Conservation (phyloP, 1,140 invertebrate genomes). For the Kradibia gibbosae region DNA sequence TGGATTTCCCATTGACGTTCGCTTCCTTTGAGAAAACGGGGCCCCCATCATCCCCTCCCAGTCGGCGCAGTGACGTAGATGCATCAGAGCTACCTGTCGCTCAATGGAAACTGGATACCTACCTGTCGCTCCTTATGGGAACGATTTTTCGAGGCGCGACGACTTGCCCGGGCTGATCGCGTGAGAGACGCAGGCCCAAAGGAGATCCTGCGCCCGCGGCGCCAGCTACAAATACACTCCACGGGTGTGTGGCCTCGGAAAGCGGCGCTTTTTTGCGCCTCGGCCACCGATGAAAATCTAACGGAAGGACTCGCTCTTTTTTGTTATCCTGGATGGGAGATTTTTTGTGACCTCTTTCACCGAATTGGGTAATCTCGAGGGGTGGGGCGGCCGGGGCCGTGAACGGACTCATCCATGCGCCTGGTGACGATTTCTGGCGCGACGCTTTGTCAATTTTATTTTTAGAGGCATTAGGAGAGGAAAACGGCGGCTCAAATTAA, state of each 20-base stretch:
- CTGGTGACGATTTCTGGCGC: not conserved
- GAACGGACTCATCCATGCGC: not conserved
- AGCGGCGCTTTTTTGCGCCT: slow-evolving; percentile 16
- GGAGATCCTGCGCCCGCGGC: slow-evolving; percentile 2
- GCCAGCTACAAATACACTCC: slow-evolving; percentile 17
- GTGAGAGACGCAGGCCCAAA: slow-evolving; percentile 14
- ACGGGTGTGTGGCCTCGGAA: not conserved
- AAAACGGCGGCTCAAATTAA: not conserved
- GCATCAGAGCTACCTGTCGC: slow-evolving; percentile 48
- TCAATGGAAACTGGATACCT: slow-evolving; percentile 52
- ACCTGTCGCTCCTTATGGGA: slow-evolving; percentile 49
- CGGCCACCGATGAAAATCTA: slow-evolving; percentile 39
- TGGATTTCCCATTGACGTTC: not conserved
- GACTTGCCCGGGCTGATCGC: not conserved
- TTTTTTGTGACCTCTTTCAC: slow-evolving; percentile 30
- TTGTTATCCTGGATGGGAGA: not conserved
- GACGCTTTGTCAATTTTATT: slow-evolving; percentile 13
- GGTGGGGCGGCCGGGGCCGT: not conserved
- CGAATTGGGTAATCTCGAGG: slow-evolving; percentile 24
- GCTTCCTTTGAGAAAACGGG: slow-evolving; percentile 27
- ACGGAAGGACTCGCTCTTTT: slow-evolving; percentile 44
- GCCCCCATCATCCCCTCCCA: not conserved
- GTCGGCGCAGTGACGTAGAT: not conserved
- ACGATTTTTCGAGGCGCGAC: slow-evolving; percentile 44
- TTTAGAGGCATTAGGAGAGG: not conserved